Conservation (phyloP, 2,888 invertebrate species). For the Parnassius smintheus region DNA sequence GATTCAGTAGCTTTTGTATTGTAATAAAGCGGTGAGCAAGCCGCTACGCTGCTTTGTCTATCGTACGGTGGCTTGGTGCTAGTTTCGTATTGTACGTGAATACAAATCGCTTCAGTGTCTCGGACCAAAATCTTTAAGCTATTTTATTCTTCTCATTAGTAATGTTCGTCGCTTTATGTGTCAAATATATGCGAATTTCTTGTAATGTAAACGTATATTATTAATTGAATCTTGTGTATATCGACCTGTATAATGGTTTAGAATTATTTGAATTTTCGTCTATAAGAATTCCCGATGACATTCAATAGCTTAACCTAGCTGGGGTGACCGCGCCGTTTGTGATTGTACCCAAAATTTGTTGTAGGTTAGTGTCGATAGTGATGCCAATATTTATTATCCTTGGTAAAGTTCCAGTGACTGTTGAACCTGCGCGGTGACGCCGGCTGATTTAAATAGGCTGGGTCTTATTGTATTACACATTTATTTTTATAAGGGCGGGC, state of each 20-base stretch:
- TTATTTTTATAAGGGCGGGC: slow-evolving; percentile 82
- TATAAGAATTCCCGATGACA: slow-evolving; percentile 66
- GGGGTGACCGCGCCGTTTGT: slow-evolving; percentile 60
- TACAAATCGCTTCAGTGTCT: slow-evolving; percentile 76
- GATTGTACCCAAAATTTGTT: slow-evolving; percentile 70
- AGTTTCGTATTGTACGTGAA: slow-evolving; percentile 63
- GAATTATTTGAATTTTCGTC: slow-evolving; percentile 72
- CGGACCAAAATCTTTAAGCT: slow-evolving; percentile 78
- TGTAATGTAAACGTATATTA: slow-evolving; percentile 74
- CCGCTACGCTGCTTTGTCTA: slow-evolving; percentile 52
- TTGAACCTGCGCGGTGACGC: slow-evolving; percentile 56
- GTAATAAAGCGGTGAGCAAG: slow-evolving; percentile 34
- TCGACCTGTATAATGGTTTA: slow-evolving; percentile 80
- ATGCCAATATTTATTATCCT: slow-evolving; percentile 67
- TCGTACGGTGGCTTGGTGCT: slow-evolving; percentile 79
- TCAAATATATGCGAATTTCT: slow-evolving; percentile 80
- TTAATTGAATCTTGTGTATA: slow-evolving; percentile 69
- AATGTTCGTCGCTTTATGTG: slow-evolving; percentile 79
- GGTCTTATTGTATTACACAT: slow-evolving; percentile 78
- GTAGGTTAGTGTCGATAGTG: slow-evolving; percentile 63
- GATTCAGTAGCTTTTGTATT: slow-evolving; percentile 62
- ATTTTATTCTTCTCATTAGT: slow-evolving; percentile 66
- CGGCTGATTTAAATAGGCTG: slow-evolving; percentile 56
- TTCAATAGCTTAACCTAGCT: slow-evolving; percentile 54
- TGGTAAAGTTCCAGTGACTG: slow-evolving; percentile 39